These are phyloP conservation scores for Agriopis aurantiaria DNA, from an alignment of 2,888 invertebrate genomes.

Conservation along the genomic window DNA sequence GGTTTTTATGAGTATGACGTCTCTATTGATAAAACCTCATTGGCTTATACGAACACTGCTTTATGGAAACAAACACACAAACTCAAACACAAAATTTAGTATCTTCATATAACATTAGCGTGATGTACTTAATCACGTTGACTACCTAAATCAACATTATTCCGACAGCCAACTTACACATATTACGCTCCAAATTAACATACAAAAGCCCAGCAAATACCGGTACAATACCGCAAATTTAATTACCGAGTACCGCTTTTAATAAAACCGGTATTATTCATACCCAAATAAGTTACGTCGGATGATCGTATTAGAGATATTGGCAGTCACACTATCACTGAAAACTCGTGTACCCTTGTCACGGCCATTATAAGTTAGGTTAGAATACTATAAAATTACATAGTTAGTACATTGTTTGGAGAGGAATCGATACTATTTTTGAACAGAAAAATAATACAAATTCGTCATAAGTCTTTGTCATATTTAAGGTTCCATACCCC, in stretches of 20 bases:
- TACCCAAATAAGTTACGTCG: conserved; percentile 33
- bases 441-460: too few relatives aligned
- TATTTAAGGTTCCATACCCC: too few relatives aligned
- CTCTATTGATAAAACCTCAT: too few relatives aligned
- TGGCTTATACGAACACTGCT: too few relatives aligned
- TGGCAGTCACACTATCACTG: conserved; percentile 21
- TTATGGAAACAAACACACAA: too few relatives aligned
- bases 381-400: background rate
- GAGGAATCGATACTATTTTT: too few relatives aligned
- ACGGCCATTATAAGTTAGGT: conserved; percentile 1
- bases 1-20: too few relatives aligned
- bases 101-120: too few relatives aligned
- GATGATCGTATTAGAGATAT: conserved; percentile 34
- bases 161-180: conserved; percentile 14
- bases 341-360: conserved; percentile 33
- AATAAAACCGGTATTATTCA: conserved; percentile 31
- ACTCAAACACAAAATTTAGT: too few relatives aligned
- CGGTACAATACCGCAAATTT: conserved; percentile 33
- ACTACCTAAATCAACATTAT: conserved; percentile 11
- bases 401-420: background rate
- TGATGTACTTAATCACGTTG: background rate
- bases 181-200: conserved; percentile 26
- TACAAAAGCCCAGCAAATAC: conserved; percentile 29
- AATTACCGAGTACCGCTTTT: conserved; percentile 33
- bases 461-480: too few relatives aligned